Base-by-base conservation (phyloP, 1,140 invertebrate genomes). In the Rhopalosiphum maidis region DNA sequence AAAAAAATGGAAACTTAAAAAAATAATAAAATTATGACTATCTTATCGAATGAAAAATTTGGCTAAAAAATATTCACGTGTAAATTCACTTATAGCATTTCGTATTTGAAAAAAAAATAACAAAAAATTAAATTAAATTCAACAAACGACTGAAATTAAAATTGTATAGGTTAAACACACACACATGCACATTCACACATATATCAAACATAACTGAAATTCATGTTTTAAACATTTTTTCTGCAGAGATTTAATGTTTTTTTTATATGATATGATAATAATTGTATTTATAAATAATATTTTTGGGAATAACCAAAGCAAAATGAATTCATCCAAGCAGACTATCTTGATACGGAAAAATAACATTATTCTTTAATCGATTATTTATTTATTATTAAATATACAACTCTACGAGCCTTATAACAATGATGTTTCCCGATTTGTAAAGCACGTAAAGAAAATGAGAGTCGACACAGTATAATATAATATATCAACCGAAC, bases 371-470 rank as follows among this genome's bases (percentile, higher is more conserved):
- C 87, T 51, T 22, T 4, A n/a, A 51, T 89, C n/a, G 87, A 37
- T 89, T 54, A 22, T 89, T n/a, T 54, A 51, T 88, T 35, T 87
- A 43, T 54, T 89, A 54, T 54, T 89, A 89, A 89, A 89, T 89
- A 54, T 89, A 89, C 87, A 88, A 88, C 46, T 35, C 54, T 51
- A 54, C n/a, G 41, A 54, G 87, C 51, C 18, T n/a, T n/a, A 25
- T 89, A 89, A 89, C 87, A 89, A 89, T 37, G n/a, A 54, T 89
- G 22, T 54, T 54, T 89, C 35, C n/a, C n/a, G 7, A 89, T 89
- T 89, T 51, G 35, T 23, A 89, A 88, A 54, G 54, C 87, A 54
- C 87, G 48, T 37, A 35, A 89, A 89, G 48, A 89, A 89, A 89
- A 89, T 89, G n/a, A 89, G 8, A 54, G 41, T 18, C n/a, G 22